These are phyloP conservation scores for Serrognathus titanus DNA, from an alignment of 2,888 invertebrate genomes.

Conservation along the genomic window DNA sequence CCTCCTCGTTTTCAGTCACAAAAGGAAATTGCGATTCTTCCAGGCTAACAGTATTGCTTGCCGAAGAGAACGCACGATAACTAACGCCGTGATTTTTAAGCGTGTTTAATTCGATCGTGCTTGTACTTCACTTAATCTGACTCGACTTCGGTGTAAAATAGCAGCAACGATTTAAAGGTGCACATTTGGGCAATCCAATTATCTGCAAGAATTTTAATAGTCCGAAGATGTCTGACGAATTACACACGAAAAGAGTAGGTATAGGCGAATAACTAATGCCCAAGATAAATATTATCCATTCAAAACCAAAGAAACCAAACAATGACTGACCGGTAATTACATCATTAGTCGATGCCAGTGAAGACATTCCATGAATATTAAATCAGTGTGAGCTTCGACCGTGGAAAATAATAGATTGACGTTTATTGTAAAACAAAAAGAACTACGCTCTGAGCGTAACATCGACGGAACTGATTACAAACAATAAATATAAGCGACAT, in stretches of 20 bases:
- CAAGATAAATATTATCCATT: constrained; percentile 35
- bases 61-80: too few relatives aligned
- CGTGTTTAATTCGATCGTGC: too few relatives aligned
- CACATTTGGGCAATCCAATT: too few relatives aligned
- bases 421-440: constrained; percentile 19
- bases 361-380: constrained; percentile 38
- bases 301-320: constrained; percentile 37
- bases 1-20: too few relatives aligned
- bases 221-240: constrained; percentile 17
- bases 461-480: constrained; percentile 11
- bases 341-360: constrained; percentile 39
- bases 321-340: constrained; percentile 38
- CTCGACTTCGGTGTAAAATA: too few relatives aligned
- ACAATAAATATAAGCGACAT: neutral
- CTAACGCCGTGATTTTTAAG: too few relatives aligned
- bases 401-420: constrained; percentile 19
- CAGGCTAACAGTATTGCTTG: too few relatives aligned
- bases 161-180: too few relatives aligned
- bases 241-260: constrained; percentile 15
- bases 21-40: too few relatives aligned
- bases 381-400: constrained; percentile 22
- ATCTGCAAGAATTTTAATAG: constrained; percentile 17
- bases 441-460: constrained; percentile 19
- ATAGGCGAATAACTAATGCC: constrained; percentile 18
- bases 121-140: too few relatives aligned